Base-by-base conservation (phyloP, 2,113 vertebrate species). In the Protomyctophum bolini region DNA sequence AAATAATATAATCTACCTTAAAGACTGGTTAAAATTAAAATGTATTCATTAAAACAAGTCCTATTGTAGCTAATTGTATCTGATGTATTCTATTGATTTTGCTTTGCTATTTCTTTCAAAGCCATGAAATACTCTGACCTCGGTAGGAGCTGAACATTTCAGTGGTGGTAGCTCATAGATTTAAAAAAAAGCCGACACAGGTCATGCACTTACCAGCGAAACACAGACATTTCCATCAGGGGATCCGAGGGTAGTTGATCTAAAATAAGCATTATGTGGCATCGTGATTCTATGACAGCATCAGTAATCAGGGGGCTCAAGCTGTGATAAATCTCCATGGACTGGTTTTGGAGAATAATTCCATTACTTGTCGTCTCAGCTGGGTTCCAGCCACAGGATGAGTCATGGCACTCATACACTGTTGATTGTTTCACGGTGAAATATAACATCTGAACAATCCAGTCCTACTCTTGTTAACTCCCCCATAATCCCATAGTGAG, bases 371-470 rank as follows among this genome's bases (percentile, higher is more conserved):
- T 67, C 51, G 63, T 76, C 76, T 80, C 60, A 15, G 75, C 59
- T 70, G 73, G 33, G 60, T 60, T 68, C 54, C 58, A 73, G 45
- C 74, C 68, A 52, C 21, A 6, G 70, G 66, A 85, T 86, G 85
- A 90, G 68, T 84, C 76, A 82, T 64, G 72, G 75, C 45, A 65
- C 49, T 69, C 67, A 70, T 83, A 74, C 76, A 68, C 55, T 11
- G 50, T 58, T 83, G 83, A 87, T 80, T 83, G 73, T 87, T 72
- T 83, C 73, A 66, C 70, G 66, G 49, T 52, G 51, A 82, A 80
- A 75, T 76, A 80, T 75, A 69, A 78, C 60, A 76, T 76, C 29
- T 73, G 41, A 83, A 66, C 66, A 76, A 54, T 72, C 48, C 51
- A 66, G 15, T 55, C 52, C 28, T 29, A 73, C 57, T 54, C 68